phyloP scores from a whole-genome alignment of 2,888 invertebrate species.

The Julus scanicus region DNA sequence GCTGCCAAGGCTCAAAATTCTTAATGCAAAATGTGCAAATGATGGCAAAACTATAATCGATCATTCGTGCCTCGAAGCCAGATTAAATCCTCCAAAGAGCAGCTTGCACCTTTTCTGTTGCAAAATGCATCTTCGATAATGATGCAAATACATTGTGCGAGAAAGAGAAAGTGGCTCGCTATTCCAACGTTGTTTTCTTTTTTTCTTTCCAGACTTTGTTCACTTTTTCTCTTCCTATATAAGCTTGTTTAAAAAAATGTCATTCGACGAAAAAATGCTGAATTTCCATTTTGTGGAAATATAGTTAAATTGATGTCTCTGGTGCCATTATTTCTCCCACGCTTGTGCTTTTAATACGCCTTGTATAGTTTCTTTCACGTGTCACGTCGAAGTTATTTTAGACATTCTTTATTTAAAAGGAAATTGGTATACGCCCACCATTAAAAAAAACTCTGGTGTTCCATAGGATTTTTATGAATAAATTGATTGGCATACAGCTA shows the following conservation, averaged over 20 bases:
- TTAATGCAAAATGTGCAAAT: constrained; percentile 49
- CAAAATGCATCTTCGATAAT: constrained; percentile 43
- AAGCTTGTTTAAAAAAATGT: neutral
- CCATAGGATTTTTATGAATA: neutral
- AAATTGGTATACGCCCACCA: constrained; percentile 19
- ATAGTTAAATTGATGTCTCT: constrained; percentile 16
- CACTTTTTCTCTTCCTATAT: neutral
- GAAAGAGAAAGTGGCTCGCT: neutral
- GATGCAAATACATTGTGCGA: constrained; percentile 36
- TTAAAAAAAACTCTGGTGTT: neutral
- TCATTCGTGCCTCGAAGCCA: constrained; percentile 51
- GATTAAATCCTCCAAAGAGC: constrained; percentile 48
- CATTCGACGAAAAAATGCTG: constrained; percentile 32
- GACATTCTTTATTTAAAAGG: constrained; percentile 38
- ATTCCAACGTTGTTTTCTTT: neutral
- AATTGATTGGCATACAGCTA: constrained; percentile 15
- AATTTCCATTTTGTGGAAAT: constrained; percentile 43
- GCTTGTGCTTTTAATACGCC: constrained; percentile 34
- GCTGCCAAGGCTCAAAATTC: constrained; percentile 1
- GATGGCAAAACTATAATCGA: constrained; percentile 51
- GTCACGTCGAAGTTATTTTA: neutral
- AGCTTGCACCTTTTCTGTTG: constrained; percentile 40
- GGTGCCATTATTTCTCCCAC: neutral
- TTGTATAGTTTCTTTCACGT: neutral
- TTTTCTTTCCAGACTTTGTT: neutral